These are phyloP conservation scores for Catocala sponsa DNA, from an alignment of 2,888 invertebrate species.

Conservation along the genomic window DNA sequence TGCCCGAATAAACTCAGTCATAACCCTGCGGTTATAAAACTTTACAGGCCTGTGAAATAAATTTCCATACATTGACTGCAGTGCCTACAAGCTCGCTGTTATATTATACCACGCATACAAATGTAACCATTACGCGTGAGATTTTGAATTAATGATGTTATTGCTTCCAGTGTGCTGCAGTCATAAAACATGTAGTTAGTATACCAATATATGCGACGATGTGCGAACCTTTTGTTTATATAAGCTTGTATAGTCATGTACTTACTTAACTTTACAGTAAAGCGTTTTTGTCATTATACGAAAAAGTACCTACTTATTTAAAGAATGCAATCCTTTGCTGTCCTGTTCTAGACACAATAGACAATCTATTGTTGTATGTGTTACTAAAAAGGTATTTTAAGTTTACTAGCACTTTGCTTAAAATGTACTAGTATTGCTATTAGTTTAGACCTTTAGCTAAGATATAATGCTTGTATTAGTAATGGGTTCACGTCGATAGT, in stretches of 20 bases:
- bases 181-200: conserved; percentile 45
- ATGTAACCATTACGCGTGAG: conserved; percentile 53
- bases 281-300: no score
- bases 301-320: no score
- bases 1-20: conserved; percentile 64
- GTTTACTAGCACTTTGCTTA: no score
- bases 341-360: no score
- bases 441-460: no score
- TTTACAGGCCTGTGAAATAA: conserved; percentile 67
- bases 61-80: conserved; percentile 63
- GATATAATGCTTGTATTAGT: no score
- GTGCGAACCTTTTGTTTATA: background rate
- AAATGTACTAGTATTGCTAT: no score
- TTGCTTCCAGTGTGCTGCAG: conserved; percentile 46
- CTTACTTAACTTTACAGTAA: no score
- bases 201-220: conserved; percentile 10
- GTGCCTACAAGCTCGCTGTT: conserved; percentile 26
- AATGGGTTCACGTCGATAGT: no score
- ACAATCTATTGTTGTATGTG: no score
- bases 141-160: conserved; percentile 66
- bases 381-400: no score
- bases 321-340: no score
- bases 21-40: conserved; percentile 66
- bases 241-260: background rate
- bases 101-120: conserved; percentile 43